Conservation (phyloP, 2,888 invertebrate genomes). For the Rhimphoctona megacephalus region DNA sequence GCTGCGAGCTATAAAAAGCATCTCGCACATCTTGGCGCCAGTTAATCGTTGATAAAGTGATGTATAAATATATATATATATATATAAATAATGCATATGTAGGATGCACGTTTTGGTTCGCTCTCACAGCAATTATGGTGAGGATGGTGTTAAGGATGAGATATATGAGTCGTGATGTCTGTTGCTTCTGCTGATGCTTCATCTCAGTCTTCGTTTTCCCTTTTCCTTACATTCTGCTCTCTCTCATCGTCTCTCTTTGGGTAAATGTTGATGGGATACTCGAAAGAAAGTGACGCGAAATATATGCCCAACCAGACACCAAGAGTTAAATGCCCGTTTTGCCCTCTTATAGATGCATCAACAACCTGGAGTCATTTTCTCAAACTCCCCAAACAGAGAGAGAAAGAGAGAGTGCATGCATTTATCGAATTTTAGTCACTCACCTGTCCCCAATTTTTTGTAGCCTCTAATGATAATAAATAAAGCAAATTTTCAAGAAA, state of each 20-base stretch:
- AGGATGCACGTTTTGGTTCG: slow-evolving; percentile 33
- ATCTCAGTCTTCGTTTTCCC: slow-evolving; percentile 34
- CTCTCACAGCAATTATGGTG: slow-evolving; percentile 66
- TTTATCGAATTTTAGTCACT: slow-evolving; percentile 29
- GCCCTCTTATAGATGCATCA: slow-evolving; percentile 13
- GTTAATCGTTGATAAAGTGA: slow-evolving; percentile 65
- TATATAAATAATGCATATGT: slow-evolving; percentile 14
- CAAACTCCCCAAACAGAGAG: slow-evolving; percentile 7
- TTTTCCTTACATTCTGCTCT: slow-evolving; percentile 48
- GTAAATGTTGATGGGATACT: slow-evolving; percentile 45
- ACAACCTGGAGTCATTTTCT: slow-evolving; percentile 53
- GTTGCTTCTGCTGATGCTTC: slow-evolving; percentile 41
- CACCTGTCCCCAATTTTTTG: background rate
- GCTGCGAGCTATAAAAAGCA: slow-evolving; percentile 51
- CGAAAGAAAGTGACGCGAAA: slow-evolving; percentile 60
- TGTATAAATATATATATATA: slow-evolving; percentile 40
- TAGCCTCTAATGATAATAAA: background rate
- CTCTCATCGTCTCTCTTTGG: slow-evolving; percentile 4
- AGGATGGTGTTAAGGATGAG: slow-evolving; percentile 65
- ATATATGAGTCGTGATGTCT: slow-evolving; percentile 64
- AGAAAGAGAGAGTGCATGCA: background rate
- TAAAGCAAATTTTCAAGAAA: background rate
- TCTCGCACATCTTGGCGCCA: slow-evolving; percentile 60
- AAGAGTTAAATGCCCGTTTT: slow-evolving; percentile 46
- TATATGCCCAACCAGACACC: slow-evolving; percentile 45